Base-by-base conservation (phyloP, 1,140 invertebrate species). In the Sipha flava region DNA sequence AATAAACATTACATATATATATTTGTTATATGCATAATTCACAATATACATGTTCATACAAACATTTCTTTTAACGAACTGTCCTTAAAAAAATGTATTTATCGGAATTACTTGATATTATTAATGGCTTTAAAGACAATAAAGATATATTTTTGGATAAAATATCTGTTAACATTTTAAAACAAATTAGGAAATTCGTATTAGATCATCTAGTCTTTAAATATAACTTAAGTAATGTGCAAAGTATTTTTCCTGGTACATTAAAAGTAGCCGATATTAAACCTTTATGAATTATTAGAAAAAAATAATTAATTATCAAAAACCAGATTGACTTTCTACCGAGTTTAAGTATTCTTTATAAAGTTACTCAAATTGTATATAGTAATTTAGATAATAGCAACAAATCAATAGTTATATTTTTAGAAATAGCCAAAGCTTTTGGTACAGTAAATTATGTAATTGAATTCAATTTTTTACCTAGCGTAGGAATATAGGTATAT, bases 401-500 rank as follows among this genome's bases (percentile, higher is more conserved):
- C 16, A 47, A 31, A 52, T 4, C 49, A 9, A 21, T 70, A 16
- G 81, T 40, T 7, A 52, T 81, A 14, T 81, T 80, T 37, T n/a
- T n/a, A n/a, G n/a, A n/a, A n/a, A n/a, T n/a, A n/a, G n/a, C n/a
- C n/a, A n/a, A n/a, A n/a, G n/a, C 81, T 34, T 81, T 81, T 70
- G 79, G 80, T 31, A 45, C 45, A 6, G 77, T 81, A 5, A 54
- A 81, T 68, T 62, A 79, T 49, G 29, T 29, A 80, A 80, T 34
- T 68, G 80, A 12, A 16, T 81, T 52, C 23, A 54, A 66, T 18
- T 80, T 70, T 40, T 40, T 81, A 29, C 18, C 18, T 16, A 45
- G 40, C n/a, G 29, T 37, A n/a, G 75, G 66, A n/a, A 45, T 81
- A n/a, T n/a, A n/a, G n/a, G n/a, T n/a, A n/a, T n/a, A n/a, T n/a